Percentiles rank a stretch among this genome's conserved stretches.
These are phyloP conservation scores for Drosophila suzukii DNA, from an alignment of 1,140 invertebrate species.

Conservation along the genomic window DNA sequence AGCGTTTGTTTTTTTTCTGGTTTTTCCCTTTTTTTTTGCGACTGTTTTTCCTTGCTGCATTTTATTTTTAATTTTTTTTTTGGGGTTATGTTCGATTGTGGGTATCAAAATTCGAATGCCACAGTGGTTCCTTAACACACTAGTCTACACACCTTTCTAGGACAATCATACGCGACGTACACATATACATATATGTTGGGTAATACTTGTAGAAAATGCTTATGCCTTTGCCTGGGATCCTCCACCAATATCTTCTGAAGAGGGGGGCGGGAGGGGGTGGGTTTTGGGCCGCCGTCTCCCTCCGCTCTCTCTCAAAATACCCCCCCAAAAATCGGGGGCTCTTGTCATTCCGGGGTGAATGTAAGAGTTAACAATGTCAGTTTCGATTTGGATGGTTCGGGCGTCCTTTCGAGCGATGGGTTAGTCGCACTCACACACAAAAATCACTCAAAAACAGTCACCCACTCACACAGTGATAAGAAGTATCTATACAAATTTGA, in stretches of 20 bases:
- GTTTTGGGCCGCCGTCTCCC: constrained; percentile 39
- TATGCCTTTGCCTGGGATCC: constrained; percentile 24
- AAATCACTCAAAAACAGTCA: constrained; percentile 2
- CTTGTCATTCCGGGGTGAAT: constrained; percentile 71
- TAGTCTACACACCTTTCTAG: constrained; percentile 19
- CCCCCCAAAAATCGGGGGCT: constrained; percentile 3
- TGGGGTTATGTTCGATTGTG: constrained; percentile 22
- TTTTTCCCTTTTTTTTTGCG: constrained; percentile 21
- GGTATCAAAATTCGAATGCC: constrained; percentile 66
- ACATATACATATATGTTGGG: constrained; percentile 13
- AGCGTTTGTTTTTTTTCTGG: constrained; percentile 62
- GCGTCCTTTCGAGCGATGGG: constrained; percentile 53
- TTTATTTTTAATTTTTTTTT: constrained; percentile 2
- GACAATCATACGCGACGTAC: neutral
- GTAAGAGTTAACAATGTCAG: constrained; percentile 81
- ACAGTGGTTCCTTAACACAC: constrained; percentile 26
- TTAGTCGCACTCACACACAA: constrained; percentile 23
- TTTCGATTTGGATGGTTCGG: constrained; percentile 73
- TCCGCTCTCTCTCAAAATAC: constrained; percentile 15
- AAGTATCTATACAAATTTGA: neutral
- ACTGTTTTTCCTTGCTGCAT: constrained; percentile 10
- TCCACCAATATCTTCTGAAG: neutral
- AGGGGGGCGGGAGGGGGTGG: constrained; percentile 41
- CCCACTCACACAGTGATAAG: constrained; percentile 5
- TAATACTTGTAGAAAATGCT: constrained; percentile 70